Percentiles rank a stretch among this genome's conserved stretches.
phyloP scores from a whole-genome alignment of 2,797 vertebrate species.

The Microctenopoma steveboyesi region DNA sequence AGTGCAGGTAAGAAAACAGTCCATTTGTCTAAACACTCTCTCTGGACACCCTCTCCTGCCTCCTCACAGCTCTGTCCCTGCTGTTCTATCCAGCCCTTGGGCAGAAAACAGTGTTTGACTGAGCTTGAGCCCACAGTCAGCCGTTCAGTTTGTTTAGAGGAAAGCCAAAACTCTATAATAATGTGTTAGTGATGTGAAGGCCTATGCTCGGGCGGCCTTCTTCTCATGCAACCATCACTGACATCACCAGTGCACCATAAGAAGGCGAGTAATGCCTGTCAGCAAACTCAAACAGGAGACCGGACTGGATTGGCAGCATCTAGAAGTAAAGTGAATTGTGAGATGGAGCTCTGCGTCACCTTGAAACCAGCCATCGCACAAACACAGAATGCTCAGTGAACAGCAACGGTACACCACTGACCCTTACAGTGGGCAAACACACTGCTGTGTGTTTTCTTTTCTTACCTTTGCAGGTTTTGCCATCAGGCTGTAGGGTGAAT shows the following conservation, averaged over 20 bases:
- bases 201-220: conserved; percentile 10
- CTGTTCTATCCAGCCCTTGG: conserved; percentile 10
- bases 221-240: conserved; percentile 58
- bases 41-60: background rate
- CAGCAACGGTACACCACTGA: background rate
- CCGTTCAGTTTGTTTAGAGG: conserved; percentile 70
- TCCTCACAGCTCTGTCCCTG: background rate
- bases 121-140: conserved; percentile 29
- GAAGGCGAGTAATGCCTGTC: conserved; percentile 61
- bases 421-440: background rate
- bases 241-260: conserved; percentile 62
- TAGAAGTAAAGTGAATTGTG: conserved; percentile 27
- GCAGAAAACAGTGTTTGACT: conserved; percentile 13
- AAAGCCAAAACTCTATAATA: conserved; percentile 62
- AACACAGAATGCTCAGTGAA: conserved; percentile 18
- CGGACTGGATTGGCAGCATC: conserved; percentile 11
- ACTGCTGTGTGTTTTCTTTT: conserved; percentile 61
- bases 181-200: conserved; percentile 41
- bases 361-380: conserved; percentile 30
- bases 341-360: conserved; percentile 67
- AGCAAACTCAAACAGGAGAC: conserved; percentile 60
- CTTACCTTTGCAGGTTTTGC: conserved; percentile 99
- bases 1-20: background rate
- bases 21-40: too few relatives aligned
- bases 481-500: conserved; percentile 95